Conservation (phyloP, 92 coral and sea anemone species). For the Paragorgia papillata region DNA sequence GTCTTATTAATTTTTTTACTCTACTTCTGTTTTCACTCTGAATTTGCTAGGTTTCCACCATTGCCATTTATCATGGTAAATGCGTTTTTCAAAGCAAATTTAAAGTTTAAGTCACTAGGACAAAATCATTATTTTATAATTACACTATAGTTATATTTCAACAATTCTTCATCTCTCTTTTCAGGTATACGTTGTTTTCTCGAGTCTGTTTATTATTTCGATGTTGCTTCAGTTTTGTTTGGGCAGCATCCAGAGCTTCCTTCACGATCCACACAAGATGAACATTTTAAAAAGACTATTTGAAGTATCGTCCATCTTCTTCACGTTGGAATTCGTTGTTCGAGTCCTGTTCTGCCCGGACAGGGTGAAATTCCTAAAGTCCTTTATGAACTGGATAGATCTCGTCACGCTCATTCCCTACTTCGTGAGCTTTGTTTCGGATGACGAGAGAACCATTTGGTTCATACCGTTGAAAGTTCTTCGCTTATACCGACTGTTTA, state of each 20-base stretch:
- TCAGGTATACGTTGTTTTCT: slow-evolving; percentile 79
- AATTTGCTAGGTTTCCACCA: too few species aligned
- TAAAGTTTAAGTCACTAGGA: too few species aligned
- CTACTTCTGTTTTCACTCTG: too few species aligned
- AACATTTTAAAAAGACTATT: slow-evolving; percentile 63
- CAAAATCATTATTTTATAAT: too few species aligned
- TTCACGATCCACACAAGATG: slow-evolving; percentile 56
- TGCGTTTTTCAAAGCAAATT: too few species aligned
- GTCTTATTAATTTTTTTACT: too few species aligned
- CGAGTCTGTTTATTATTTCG: slow-evolving; percentile 79
- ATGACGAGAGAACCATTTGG: slow-evolving; percentile 73
- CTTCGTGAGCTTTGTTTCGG: slow-evolving; percentile 66
- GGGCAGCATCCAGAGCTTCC: slow-evolving; percentile 71
- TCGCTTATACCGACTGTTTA: slow-evolving; percentile 77
- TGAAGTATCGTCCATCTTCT: slow-evolving; percentile 80
- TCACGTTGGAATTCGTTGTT: slow-evolving; percentile 79
- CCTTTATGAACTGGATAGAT: slow-evolving; percentile 95
- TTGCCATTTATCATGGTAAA: too few species aligned
- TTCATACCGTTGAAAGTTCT: slow-evolving; percentile 79
- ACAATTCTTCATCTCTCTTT: background rate
- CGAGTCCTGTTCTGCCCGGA: slow-evolving; percentile 86
- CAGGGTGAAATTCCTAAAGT: slow-evolving; percentile 58
- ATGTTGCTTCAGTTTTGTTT: slow-evolving; percentile 97
- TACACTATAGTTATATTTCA: too few species aligned
- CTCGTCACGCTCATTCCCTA: slow-evolving; percentile 82